phyloP scores from a whole-genome alignment of 2,113 vertebrate genomes.

The Larimichthys crocea region DNA sequence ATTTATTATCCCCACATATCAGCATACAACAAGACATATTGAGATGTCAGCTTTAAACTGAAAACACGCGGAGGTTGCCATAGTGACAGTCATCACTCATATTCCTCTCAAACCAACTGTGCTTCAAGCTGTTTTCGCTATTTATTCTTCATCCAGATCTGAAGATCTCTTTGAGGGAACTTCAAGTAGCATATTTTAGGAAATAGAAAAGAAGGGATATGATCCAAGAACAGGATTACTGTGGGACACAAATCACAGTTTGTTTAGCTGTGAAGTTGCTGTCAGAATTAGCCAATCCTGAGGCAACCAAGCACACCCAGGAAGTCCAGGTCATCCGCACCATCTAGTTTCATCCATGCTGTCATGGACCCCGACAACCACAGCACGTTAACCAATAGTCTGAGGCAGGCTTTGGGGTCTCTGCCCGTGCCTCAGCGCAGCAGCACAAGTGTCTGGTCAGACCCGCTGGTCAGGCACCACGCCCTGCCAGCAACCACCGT shows the following conservation, averaged over 20 bases:
- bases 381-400: conserved; percentile 66
- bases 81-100: conserved; percentile 78
- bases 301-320: conserved; percentile 43
- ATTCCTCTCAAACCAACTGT: conserved; percentile 64
- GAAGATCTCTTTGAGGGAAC: conserved; percentile 65
- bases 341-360: conserved; percentile 49
- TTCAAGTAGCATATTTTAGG: conserved; percentile 66
- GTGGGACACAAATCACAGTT: conserved; percentile 66
- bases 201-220: conserved; percentile 58
- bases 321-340: conserved; percentile 57
- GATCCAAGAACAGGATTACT: conserved; percentile 60
- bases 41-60: conserved; percentile 72
- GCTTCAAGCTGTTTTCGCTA: conserved; percentile 66
- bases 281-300: conserved; percentile 29
- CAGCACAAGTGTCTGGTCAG: conserved; percentile 72
- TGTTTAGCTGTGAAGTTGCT: conserved; percentile 66
- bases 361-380: conserved; percentile 61
- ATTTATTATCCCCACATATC: conserved; percentile 80
- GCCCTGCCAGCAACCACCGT: conserved; percentile 77
- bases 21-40: conserved; percentile 70
- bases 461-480: conserved; percentile 76
- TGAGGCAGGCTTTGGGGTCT: conserved; percentile 67
- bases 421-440: conserved; percentile 62
- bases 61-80: conserved; percentile 81
- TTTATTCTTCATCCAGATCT: conserved; percentile 73